These are phyloP conservation scores for Boulengeromyrus knoepffleri DNA, from an alignment of 2,113 vertebrate genomes.

Conservation along the genomic window DNA sequence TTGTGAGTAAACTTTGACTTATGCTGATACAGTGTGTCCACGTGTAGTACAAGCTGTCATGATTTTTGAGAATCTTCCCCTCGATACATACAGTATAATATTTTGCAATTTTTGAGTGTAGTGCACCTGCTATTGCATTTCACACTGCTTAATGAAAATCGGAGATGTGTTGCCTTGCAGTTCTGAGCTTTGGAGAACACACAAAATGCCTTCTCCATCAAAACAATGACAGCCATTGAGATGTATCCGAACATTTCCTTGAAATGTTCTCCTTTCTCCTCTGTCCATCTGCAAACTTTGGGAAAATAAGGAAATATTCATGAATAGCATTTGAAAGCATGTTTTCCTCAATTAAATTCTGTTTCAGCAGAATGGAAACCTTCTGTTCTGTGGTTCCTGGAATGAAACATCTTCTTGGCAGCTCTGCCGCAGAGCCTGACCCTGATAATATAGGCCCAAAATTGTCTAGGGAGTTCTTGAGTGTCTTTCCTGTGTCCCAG, in stretches of 20 bases:
- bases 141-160: not conserved
- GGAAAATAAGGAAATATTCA: not conserved
- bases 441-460: not conserved
- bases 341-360: slow-evolving; percentile 3
- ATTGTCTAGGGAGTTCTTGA: not conserved
- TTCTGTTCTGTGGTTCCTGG: not conserved
- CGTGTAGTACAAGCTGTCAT: not conserved
- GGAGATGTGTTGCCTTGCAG: not conserved
- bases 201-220: not conserved
- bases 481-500: not conserved
- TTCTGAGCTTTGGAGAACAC: not conserved
- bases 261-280: not conserved
- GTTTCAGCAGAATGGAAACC: not conserved
- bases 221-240: not conserved
- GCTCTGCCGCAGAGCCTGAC: not conserved
- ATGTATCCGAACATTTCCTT: not conserved
- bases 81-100: not conserved
- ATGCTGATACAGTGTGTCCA: not conserved
- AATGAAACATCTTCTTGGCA: not conserved
- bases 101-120: not conserved
- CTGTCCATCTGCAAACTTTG: not conserved
- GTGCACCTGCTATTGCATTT: not conserved
- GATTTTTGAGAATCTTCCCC: not conserved
- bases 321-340: not conserved
- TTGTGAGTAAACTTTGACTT: not conserved